Evolutionary conservation across 2,888 invertebrate genomes (phyloP).

Genomic region (Allygus modestus): DNA sequence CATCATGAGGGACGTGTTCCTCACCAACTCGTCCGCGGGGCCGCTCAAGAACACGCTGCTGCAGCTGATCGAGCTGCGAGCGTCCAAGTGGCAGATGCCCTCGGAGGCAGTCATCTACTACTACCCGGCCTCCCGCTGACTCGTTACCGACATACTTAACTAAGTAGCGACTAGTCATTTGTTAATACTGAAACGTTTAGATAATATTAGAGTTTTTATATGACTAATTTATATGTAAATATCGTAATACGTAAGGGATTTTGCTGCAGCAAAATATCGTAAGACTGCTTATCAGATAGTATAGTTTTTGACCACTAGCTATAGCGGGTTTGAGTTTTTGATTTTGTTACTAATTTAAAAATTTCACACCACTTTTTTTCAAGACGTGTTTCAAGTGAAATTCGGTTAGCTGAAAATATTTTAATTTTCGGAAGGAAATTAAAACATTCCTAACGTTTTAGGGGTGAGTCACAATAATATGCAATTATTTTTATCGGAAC

Average conservation of each 20-base stretch:
- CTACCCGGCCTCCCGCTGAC: slow-evolving; percentile 77
- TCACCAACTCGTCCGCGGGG: slow-evolving; percentile 85
- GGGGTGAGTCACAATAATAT: not conserved
- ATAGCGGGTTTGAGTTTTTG: slow-evolving; percentile 7
- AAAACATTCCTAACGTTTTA: slow-evolving; percentile 8
- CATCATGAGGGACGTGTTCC: slow-evolving; percentile 90
- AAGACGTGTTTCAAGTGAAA: not conserved
- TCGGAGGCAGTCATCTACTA: slow-evolving; percentile 94
- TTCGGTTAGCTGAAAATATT: not conserved
- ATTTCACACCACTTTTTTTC: not conserved
- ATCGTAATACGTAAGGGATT: slow-evolving; percentile 32
- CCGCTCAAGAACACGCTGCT: slow-evolving; percentile 90
- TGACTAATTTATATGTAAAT: slow-evolving; percentile 50
- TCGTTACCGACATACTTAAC: slow-evolving; percentile 3
- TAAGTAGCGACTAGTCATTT: not conserved
- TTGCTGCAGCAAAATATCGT: slow-evolving; percentile 51
- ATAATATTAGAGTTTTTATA: slow-evolving; percentile 40
- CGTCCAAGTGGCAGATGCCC: slow-evolving; percentile 93
- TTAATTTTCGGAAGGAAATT: not conserved
- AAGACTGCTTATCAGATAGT: slow-evolving; percentile 42
- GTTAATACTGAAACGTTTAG: slow-evolving; percentile 32
- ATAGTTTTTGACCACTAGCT: slow-evolving; percentile 14
- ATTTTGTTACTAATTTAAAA: not conserved
- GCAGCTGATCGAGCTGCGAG: slow-evolving; percentile 93
- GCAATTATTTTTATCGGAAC: not conserved